Conservation (phyloP, 2,113 vertebrate genomes). For the Mus musculus region GRCm39 chr7:120671501-120672000, state of each 20-base stretch:
- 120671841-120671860: background rate
- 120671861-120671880: background rate
- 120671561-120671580: background rate
- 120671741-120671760: too few relatives aligned
- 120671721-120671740: too few relatives aligned
- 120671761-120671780: too few relatives aligned
- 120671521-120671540: too few relatives aligned
- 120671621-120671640: background rate
- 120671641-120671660: too few relatives aligned
- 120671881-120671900: background rate
- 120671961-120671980: slow-evolving; percentile 30
- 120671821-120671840: background rate
- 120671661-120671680: too few relatives aligned
- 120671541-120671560: background rate
- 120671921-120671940: background rate
- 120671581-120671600: background rate
- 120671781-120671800: too few relatives aligned
- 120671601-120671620: background rate
- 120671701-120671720: too few relatives aligned
- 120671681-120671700: too few relatives aligned
- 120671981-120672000: background rate
- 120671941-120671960: background rate
- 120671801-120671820: background rate
- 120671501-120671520: background rate
- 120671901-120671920: background rate